These are phyloP conservation scores for Phrynosoma platyrhinos DNA, from an alignment of 2,113 vertebrate genomes.

Conservation along the genomic window DNA sequence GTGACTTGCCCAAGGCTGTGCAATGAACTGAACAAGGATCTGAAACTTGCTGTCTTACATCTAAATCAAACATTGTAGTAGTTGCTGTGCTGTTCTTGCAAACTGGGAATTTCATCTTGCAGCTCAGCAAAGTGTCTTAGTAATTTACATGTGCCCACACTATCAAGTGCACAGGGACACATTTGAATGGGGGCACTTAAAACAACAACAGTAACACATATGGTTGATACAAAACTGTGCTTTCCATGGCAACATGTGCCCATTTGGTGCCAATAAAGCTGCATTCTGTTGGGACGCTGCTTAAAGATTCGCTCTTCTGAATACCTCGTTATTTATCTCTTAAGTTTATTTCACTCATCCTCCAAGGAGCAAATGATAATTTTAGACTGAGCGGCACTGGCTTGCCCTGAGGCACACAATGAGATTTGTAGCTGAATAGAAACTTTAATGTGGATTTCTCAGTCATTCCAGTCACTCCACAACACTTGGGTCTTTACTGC, in stretches of 20 bases:
- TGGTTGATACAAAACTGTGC: background rate
- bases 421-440: background rate
- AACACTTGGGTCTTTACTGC: background rate
- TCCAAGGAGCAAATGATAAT: background rate
- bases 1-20: constrained; percentile 8
- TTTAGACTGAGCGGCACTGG: background rate
- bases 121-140: background rate
- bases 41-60: constrained; percentile 8
- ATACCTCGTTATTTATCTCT: background rate
- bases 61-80: constrained; percentile 2
- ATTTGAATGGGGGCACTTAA: background rate
- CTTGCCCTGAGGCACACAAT: background rate
- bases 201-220: background rate
- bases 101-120: background rate
- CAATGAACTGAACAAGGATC: background rate
- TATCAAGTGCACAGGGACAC: background rate
- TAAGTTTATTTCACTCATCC: background rate
- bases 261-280: background rate
- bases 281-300: background rate
- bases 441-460: background rate
- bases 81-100: background rate
- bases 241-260: background rate
- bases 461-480: background rate
- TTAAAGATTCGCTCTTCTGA: background rate
- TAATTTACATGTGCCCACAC: background rate